Base-by-base conservation (phyloP, 2,888 invertebrate species). In the Cataglyphis albicans region DNA sequence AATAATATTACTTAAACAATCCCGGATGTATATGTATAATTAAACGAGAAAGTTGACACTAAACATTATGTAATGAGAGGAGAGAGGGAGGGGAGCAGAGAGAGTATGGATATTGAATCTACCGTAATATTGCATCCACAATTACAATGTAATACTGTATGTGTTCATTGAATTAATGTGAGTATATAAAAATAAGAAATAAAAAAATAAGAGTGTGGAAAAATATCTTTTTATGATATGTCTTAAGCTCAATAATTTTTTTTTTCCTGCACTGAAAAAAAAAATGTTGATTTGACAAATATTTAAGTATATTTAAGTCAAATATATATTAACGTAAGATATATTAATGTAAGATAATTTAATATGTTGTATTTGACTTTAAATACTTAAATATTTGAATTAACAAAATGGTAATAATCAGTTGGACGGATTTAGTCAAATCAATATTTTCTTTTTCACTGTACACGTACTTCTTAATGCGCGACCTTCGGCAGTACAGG, bases 401-500 rank as follows among this genome's bases (percentile, higher is more conserved):
- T 29, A 29, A 29, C 29, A 29, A 29, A 29, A 29, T 29, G 29
- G 29, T 29, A 29, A 29, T 29, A 29, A 29, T 29, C 29, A 29
- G 29, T 29, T 29, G 29, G 29, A 29, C 29, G 29, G 29, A 29
- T 29, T 29, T 29, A 29, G 29, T 29, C 2, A 29, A 29, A 29
- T 29, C 29, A 29, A 29, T 2, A 29, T 29, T 29, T 29, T 29
- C 2, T 29, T 29, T 29, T 29, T 29, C 29, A 29, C 29, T 29
- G 29, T 29, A 29, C 29, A 29, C 96, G 96, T 92, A 96, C 96
- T 95, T 93, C 95, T 96, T 44, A 96, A 93, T 93, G 96, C 96
- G 61, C 96, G 95, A 70, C 96, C 96, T 90, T 96, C 96, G 1
- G 95, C 92, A 0, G 96, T 96, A 91, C 96, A 96, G 2, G 95